Base-by-base conservation (phyloP, 2,888 invertebrate genomes). In the Sinopyrophorus schimmeli region DNA sequence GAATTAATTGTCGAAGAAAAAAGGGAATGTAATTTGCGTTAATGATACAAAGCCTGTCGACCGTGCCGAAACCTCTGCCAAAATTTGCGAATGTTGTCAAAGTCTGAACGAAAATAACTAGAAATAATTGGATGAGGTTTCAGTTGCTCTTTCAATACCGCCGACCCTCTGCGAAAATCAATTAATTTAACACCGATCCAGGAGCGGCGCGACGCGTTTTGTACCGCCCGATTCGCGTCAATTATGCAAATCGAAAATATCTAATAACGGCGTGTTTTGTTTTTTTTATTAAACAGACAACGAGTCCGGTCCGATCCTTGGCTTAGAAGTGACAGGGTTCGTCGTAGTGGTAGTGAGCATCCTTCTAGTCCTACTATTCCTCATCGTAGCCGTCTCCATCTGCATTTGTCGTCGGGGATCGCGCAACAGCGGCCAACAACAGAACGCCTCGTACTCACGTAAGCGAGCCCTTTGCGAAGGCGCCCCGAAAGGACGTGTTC, bases 261-360 rank as follows among this genome's bases (percentile, higher is more conserved):
- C 17, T 38, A 26, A 38, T 38, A 14, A 10, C 5, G 6, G n/a
- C 23, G 15, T 38, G 23, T 38, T 38, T 9, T 5, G 6, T n/a
- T 44, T 38, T 48, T 41, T 1, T n/a, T n/a, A n/a, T n/a, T n/a
- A n/a, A n/a, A n/a, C 49, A 84, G 84, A 78, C 68, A 79, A 79
- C 68, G 79, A 82, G 59, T 74, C 78, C 43, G 79, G 78, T 59
- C 82, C 80, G 51, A 81, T 87, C 55, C 74, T 86, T 56, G 87
- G 90, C 55, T 76, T 88, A 67, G 84, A 84, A 65, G 80, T 86
- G 70, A 84, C 87, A 63, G 86, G 88, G 83, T 84, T 90, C 72
- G 86, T 84, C 62, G 80, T 83, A 53, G 80, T 83, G 62, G 82
- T 86, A 39, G 86, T 87, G 55, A 83, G 84, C 65, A 78, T 81